Evolutionary conservation across 2,113 vertebrate genomes (phyloP).

Genomic region (Chiloscyllium plagiosum): DNA sequence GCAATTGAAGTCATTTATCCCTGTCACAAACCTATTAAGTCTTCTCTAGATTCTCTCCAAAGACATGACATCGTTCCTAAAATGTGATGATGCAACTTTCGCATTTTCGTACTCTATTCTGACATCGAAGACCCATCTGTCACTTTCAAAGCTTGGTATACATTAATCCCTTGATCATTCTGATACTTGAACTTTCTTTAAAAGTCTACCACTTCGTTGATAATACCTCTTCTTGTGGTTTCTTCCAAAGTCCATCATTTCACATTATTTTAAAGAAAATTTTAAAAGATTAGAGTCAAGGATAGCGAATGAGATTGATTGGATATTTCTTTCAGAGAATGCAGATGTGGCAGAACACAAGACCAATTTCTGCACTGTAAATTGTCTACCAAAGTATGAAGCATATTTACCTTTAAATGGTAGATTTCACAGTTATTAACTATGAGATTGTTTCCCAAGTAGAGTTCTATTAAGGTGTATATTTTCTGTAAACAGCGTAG

Average conservation of each 20-base stretch:
- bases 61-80: background rate
- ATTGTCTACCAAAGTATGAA: background rate
- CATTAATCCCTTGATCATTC: background rate
- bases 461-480: conserved; percentile 68
- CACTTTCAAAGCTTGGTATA: background rate
- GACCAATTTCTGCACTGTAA: background rate
- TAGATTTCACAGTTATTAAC: conserved; percentile 65
- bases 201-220: background rate
- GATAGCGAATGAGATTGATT: background rate
- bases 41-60: background rate
- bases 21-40: background rate
- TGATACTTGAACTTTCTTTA: background rate
- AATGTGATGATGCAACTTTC: background rate
- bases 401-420: conserved; percentile 61
- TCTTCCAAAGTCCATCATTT: background rate
- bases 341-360: background rate
- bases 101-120: background rate
- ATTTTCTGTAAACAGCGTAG: conserved; percentile 64
- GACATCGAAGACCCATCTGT: background rate
- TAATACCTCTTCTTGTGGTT: background rate
- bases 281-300: background rate
- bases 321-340: background rate
- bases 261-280: background rate
- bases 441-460: conserved; percentile 69
- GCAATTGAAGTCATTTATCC: background rate